These are phyloP conservation scores for Pterophyllum scalare DNA, from an alignment of 2,113 vertebrate species.

Conservation along the genomic window DNA sequence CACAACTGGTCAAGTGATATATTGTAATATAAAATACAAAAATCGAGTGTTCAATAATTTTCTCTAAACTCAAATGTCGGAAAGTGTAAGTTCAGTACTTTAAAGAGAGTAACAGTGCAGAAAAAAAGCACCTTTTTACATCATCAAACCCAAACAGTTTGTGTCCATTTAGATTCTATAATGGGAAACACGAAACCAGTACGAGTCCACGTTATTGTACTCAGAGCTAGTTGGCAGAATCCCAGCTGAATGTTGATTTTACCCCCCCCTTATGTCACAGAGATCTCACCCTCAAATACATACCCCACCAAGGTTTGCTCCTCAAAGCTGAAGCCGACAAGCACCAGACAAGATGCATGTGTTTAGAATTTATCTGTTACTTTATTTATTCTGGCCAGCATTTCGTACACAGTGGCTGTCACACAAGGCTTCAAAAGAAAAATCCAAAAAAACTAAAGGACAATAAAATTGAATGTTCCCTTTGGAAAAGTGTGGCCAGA, in stretches of 20 bases:
- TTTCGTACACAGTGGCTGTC: neutral
- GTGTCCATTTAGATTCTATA: neutral
- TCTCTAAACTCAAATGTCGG: neutral
- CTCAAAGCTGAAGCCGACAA: too few species aligned
- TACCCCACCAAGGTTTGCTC: neutral
- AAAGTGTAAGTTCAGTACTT: neutral
- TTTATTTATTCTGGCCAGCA: too few species aligned
- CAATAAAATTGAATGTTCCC: neutral
- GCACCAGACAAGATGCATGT: too few species aligned
- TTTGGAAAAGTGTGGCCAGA: neutral
- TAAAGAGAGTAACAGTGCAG: too few species aligned
- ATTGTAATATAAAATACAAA: neutral
- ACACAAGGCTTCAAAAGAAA: neutral
- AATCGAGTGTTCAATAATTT: neutral
- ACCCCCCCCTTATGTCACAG: neutral
- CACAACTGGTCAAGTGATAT: neutral
- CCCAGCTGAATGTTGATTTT: neutral
- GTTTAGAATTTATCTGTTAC: too few species aligned
- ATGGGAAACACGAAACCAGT: neutral
- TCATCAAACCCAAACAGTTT: too few species aligned
- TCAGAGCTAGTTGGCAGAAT: neutral
- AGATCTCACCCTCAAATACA: neutral
- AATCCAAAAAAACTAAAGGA: slow-evolving; percentile 14
- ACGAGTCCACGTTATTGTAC: neutral
- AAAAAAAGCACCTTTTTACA: too few species aligned